Evolutionary conservation across 2,797 vertebrate genomes (phyloP).

Genomic region (Percopsis omiscomaycus): DNA sequence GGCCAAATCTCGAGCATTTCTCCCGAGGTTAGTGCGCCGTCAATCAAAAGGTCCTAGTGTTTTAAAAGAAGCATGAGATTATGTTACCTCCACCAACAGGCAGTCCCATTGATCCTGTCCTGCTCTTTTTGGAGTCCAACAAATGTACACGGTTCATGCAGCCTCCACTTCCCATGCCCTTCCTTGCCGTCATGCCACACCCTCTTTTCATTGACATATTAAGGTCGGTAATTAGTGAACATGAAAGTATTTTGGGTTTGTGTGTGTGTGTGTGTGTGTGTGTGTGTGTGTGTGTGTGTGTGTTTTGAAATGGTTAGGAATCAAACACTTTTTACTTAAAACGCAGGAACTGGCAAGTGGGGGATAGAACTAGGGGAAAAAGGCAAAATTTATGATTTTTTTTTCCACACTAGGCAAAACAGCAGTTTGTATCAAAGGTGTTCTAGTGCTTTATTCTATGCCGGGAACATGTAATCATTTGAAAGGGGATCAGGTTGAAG

Average conservation of each 20-base stretch:
- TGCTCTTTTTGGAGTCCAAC: constrained; percentile 42
- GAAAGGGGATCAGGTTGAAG: constrained; percentile 68
- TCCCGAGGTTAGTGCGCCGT: constrained; percentile 61
- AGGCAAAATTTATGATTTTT: constrained; percentile 31
- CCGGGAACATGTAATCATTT: constrained; percentile 65
- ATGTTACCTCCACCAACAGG: constrained; percentile 66
- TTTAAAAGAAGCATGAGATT: constrained; percentile 60
- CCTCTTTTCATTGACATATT: constrained; percentile 66
- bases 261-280: constrained; percentile 20
- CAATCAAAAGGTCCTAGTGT: constrained; percentile 61
- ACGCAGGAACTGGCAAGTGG: constrained; percentile 40
- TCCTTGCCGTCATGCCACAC: constrained; percentile 39
- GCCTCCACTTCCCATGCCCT: constrained; percentile 41
- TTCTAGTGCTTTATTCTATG: constrained; percentile 46
- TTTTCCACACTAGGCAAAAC: constrained; percentile 39
- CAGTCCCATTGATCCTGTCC: constrained; percentile 63
- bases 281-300: background rate
- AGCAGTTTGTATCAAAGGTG: constrained; percentile 44
- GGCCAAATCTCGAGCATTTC: constrained; percentile 62
- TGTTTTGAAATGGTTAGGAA: constrained; percentile 34
- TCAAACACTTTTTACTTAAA: constrained; percentile 42
- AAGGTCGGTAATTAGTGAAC: constrained; percentile 63
- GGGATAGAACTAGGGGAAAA: constrained; percentile 15
- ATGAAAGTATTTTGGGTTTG: constrained; percentile 56
- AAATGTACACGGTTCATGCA: constrained; percentile 37